Evolutionary conservation across 1,140 invertebrate species (phyloP).

Genomic region (Acyrthosiphon pisum): DNA sequence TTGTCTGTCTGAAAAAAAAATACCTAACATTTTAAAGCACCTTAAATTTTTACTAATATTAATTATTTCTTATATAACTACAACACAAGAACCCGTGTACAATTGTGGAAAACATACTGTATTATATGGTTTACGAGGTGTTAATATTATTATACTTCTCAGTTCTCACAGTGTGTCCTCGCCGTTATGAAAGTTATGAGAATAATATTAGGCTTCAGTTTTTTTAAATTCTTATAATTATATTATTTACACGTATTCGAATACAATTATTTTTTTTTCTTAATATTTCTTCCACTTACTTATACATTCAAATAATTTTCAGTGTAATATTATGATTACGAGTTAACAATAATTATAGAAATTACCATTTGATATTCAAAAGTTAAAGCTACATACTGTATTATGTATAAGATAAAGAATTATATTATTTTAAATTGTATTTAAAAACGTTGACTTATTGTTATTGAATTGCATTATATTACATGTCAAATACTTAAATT

Average conservation of each 20-base stretch:
- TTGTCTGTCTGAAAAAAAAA: neutral
- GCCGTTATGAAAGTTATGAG: neutral
- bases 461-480: neutral
- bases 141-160: neutral
- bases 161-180: neutral
- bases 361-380: neutral
- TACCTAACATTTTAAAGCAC: neutral
- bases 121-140: neutral
- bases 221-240: neutral
- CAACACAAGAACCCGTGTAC: neutral
- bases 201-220: neutral
- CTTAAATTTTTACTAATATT: neutral
- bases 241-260: neutral
- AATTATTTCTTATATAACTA: neutral
- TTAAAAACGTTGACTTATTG: neutral
- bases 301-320: too few relatives aligned
- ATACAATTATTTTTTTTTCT: neutral
- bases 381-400: neutral
- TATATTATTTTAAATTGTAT: neutral
- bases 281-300: neutral
- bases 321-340: too few relatives aligned
- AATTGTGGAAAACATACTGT: neutral
- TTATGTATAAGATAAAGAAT: neutral
- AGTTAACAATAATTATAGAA: neutral
- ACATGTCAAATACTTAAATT: too few relatives aligned